Base-by-base conservation (phyloP, 92 coral and sea anemone species). In the Blastomussa wellsi region DNA sequence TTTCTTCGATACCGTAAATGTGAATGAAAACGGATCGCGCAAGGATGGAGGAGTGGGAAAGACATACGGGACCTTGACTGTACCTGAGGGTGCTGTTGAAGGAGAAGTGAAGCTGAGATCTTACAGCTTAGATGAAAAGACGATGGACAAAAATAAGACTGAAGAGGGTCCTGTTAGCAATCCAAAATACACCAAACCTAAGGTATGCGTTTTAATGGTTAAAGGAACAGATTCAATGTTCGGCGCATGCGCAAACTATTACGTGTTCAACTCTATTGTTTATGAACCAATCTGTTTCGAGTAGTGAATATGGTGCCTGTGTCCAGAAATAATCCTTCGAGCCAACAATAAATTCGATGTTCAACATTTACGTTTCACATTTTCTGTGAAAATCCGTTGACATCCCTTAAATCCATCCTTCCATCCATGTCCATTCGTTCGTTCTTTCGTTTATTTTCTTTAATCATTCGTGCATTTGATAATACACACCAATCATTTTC, bases 1-100 rank as follows among this genome's bases (percentile, higher is more conserved):
- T 91, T 97, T 97, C 91, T 97, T 94, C 77, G 99, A 97, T 77
- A 97, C 99, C n/a, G 98, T 94, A 0, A 90, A 97, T 74, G 92
- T 91, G 70, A 97, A 92, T 66, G 89, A 80, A 4, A 88, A 97
- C 66, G 99, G 95, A 0, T 77, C 95, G n/a, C 92, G 93, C 48
- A 88, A 97, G 76, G 99, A 95, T 38, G 82, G 92, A 19, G 97
- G 98, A 32, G 98, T 97, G 53, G 98, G 97, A 38, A 91, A 94
- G 84, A 97, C 98, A 33, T 97, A 91, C 86, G 99, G 99, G 67
- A 97, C 99, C 17, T 79, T 97, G 68, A 80, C 86, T 70, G 98
- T 97, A 42, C 99, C 99, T 35, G 87, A 83, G 47, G 99, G 99
- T 44, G 99, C 99, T 48, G 98, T 97, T 31, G 81, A 94, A 47